phyloP scores from a whole-genome alignment of 1,140 invertebrate genomes.

The Sarcophaga peregrina region DNA sequence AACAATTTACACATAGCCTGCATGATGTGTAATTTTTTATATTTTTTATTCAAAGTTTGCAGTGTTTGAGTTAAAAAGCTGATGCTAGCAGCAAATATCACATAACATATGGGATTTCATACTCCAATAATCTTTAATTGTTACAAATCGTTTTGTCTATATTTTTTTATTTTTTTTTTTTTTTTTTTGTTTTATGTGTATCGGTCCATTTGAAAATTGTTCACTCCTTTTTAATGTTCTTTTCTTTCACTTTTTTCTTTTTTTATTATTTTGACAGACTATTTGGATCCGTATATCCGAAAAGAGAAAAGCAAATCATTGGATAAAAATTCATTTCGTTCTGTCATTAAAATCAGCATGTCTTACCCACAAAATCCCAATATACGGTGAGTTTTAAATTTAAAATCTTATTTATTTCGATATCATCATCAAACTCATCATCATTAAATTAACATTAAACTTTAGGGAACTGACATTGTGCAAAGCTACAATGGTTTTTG shows the following conservation, averaged over 20 bases:
- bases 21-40: neutral
- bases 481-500: too few relatives aligned
- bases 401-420: neutral
- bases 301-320: conserved; percentile 68
- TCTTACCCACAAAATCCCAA: conserved; percentile 77
- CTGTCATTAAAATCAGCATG: conserved; percentile 78
- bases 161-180: neutral
- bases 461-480: too few relatives aligned
- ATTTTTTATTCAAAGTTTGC: neutral
- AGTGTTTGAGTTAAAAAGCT: neutral
- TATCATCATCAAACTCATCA: neutral
- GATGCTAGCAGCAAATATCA: too few relatives aligned
- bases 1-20: neutral
- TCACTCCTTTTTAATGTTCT: neutral
- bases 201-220: neutral
- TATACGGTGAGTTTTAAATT: conserved; percentile 70
- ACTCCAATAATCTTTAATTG: neutral
- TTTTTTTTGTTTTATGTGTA: neutral
- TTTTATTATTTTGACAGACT: conserved; percentile 69
- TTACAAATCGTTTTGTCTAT: neutral
- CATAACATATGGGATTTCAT: too few relatives aligned
- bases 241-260: neutral
- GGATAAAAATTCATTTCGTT: conserved; percentile 76
- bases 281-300: conserved; percentile 74
- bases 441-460: too few relatives aligned